These are phyloP conservation scores for Brachypalpus laphriformis DNA, from an alignment of 2,888 invertebrate species.

Conservation along the genomic window DNA sequence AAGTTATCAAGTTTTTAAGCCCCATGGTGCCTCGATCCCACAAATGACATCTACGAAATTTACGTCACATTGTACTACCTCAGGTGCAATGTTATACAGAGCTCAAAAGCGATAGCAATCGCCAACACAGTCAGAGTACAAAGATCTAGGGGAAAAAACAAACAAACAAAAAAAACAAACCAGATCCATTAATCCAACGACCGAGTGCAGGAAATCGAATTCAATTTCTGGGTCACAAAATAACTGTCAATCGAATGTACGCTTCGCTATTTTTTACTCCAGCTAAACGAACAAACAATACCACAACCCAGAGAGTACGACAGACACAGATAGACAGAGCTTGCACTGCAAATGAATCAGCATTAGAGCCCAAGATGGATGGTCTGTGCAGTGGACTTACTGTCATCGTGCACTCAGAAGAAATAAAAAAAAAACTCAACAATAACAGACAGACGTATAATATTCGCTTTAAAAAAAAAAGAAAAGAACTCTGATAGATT, in stretches of 20 bases:
- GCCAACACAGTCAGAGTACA: conserved; percentile 18
- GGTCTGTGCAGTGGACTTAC: conserved; percentile 40
- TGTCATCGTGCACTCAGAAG: conserved; percentile 41
- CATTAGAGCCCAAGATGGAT: conserved; percentile 55
- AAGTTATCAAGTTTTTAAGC: too few relatives aligned
- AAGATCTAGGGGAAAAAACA: conserved; percentile 8
- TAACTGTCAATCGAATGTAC: conserved; percentile 65
- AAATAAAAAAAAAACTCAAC: conserved; percentile 10
- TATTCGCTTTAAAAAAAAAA: conserved; percentile 7
- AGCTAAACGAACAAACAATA: conserved; percentile 51
- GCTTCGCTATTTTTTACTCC: conserved; percentile 47
- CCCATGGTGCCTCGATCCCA: too few relatives aligned
- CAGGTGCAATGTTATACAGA: background rate
- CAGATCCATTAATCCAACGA: conserved; percentile 41
- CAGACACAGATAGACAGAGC: conserved; percentile 11
- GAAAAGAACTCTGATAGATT: background rate
- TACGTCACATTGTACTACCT: background rate
- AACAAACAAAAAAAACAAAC: conserved; percentile 5
- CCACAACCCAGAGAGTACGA: conserved; percentile 7
- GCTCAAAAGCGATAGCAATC: conserved; percentile 7
- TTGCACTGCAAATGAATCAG: conserved; percentile 45
- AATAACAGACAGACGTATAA: conserved; percentile 21
- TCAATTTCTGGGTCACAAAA: conserved; percentile 63
- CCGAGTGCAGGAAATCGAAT: conserved; percentile 64
- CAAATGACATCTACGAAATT: conserved; percentile 2